A percentile compares a stretch with the other conserved stretches of the same genome.
Evolutionary conservation across 2,888 invertebrate species (phyloP).

Genomic region (Sesia apiformis): DNA sequence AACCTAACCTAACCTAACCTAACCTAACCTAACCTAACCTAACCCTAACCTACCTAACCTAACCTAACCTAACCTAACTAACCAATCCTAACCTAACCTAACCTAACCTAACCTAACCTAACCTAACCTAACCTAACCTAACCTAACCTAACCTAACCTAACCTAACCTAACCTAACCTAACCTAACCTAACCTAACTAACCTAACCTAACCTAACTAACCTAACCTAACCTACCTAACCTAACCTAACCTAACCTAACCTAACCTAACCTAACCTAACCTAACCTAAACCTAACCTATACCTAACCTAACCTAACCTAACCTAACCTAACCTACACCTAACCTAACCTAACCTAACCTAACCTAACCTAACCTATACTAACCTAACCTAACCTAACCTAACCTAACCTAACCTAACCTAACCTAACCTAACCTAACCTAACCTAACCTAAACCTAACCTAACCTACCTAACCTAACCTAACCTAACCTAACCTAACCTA

Average conservation of each 20-base stretch:
- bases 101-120: slow-evolving; percentile 2
- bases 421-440: slow-evolving; percentile 1
- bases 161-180: slow-evolving; percentile 6
- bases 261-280: not conserved
- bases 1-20: slow-evolving; percentile 11
- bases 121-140: slow-evolving; percentile 4
- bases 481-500: slow-evolving; percentile 1
- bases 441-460: not conserved
- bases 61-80: slow-evolving; percentile 2
- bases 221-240: slow-evolving; percentile 9
- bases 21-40: slow-evolving; percentile 9
- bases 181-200: not conserved
- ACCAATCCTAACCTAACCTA: slow-evolving; percentile 1
- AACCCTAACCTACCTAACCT: slow-evolving; percentile 12
- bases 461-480: not conserved
- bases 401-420: slow-evolving; percentile 7
- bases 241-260: slow-evolving; percentile 9
- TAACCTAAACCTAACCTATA: not conserved
- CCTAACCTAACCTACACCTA: not conserved
- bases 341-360: slow-evolving; percentile 3
- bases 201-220: not conserved
- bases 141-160: slow-evolving; percentile 5
- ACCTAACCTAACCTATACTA: slow-evolving; percentile 8
- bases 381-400: slow-evolving; percentile 5
- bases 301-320: not conserved